Percentiles rank a stretch among this genome's conserved stretches.
Conservation (phyloP, 1,140 invertebrate genomes). For the Bombus vancouverensis region DNA sequence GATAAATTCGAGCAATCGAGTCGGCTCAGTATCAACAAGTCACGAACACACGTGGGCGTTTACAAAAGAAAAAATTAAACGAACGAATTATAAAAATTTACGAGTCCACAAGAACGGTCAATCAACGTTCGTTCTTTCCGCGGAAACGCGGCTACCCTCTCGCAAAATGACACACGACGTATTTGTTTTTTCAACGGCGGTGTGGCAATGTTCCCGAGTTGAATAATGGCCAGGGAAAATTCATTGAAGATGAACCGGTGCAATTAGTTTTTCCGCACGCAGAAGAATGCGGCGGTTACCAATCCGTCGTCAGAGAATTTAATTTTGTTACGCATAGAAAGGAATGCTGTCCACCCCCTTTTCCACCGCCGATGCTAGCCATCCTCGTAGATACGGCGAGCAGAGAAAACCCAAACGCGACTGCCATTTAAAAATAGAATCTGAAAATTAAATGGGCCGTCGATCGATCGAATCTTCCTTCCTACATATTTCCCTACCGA, state of each 20-base stretch:
- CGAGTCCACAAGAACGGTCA: background rate
- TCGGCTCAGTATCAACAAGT: too few species aligned
- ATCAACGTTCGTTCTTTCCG: constrained; percentile 4
- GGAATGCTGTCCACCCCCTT: constrained; percentile 27
- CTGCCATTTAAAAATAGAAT: constrained; percentile 28
- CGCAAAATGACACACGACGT: constrained; percentile 21
- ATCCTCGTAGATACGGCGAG: too few species aligned
- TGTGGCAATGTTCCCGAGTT: background rate
- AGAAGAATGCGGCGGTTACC: constrained; percentile 57
- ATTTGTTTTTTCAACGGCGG: background rate
- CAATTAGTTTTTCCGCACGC: constrained; percentile 54
- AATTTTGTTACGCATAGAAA: constrained; percentile 57
- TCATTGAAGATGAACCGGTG: constrained; percentile 54
- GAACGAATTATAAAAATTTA: constrained; percentile 22
- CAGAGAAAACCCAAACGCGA: background rate
- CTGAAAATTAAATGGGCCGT: constrained; percentile 35
- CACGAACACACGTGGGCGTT: too few species aligned
- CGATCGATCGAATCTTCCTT: background rate
- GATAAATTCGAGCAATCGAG: background rate
- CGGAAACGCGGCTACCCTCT: background rate
- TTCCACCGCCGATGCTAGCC: background rate
- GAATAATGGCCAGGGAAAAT: constrained; percentile 50
- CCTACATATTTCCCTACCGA: background rate
- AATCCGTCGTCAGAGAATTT: constrained; percentile 60
- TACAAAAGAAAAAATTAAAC: background rate